Evolutionary conservation across 2,797 vertebrate genomes (phyloP).

Genomic region (Sarcoramphus papa): DNA sequence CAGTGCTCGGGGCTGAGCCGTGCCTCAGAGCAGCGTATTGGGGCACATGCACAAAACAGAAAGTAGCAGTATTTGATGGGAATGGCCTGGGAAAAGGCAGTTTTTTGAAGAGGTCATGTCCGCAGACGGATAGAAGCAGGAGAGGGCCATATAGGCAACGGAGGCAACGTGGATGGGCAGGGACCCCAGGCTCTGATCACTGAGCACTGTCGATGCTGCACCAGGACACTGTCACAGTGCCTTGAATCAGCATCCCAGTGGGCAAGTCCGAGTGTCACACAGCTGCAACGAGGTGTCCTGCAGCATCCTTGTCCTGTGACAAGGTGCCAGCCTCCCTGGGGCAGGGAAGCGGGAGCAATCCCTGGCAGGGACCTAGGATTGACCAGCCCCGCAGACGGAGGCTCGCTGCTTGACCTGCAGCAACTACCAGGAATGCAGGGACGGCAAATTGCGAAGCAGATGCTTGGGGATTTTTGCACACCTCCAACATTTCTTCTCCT

Average conservation of each 20-base stretch:
- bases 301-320: neutral
- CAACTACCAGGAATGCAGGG: neutral
- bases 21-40: neutral
- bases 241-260: neutral
- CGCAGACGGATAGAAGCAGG: neutral
- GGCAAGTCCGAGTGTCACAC: neutral
- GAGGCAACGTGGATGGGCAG: neutral
- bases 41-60: neutral
- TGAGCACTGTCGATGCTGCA: neutral
- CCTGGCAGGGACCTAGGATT: neutral
- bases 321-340: neutral
- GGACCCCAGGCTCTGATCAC: neutral
- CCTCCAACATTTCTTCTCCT: neutral
- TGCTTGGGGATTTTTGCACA: neutral
- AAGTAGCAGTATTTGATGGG: neutral
- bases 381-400: neutral
- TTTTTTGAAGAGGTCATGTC: neutral
- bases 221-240: rapidly evolving
- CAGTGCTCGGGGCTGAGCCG: neutral
- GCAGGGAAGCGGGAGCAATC: neutral
- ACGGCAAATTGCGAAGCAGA: neutral
- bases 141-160: neutral
- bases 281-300: neutral
- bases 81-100: neutral
- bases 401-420: neutral